Base-by-base conservation (phyloP, 2,113 vertebrate genomes). In the Gobio gobio region DNA sequence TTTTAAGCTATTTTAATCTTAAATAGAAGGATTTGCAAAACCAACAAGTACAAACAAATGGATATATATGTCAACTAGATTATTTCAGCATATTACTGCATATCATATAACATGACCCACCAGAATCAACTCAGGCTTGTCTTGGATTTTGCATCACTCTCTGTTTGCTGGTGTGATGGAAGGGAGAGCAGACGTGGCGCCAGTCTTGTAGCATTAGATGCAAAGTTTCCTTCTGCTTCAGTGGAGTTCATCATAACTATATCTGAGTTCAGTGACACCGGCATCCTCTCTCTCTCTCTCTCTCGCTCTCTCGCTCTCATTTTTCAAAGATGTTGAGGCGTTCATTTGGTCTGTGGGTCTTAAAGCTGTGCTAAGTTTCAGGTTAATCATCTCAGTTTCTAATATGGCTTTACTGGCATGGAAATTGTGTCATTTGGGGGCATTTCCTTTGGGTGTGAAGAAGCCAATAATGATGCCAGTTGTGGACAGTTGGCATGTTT, bases 401-500 rank as follows among this genome's bases (percentile, higher is more conserved):
- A 47, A 78, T 75, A 72, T 64, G 68, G 22, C 45, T 84, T 54
- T 51, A 36, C 66, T 47, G 78, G 59, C 26, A 59, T 66, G 24
- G 43, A 84, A 33, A 80, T 29, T 45, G 63, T 79, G 49, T 77
- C 29, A 64, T 84, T 82, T 86, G 76, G 87, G 70, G 83, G 77
- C 73, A 85, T 74, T 85, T 83, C 73, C 85, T 72, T 70, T 72
- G 83, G 76, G 77, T 86, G 64, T 73, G 78, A 84, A 84, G 68
- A 86, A 84, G 58, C 72, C 86, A 87, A 66, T 83, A 85, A 85
- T 85, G 58, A 86, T 85, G 82, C 86, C 43, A 90, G 86, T 58
- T 83, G 54, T 2, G 61, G 78, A 86, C 78, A 61, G 84, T 86
- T 75, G 61, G 80, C 40, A 80, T 87, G 87, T 90, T 90, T 88